These are phyloP conservation scores for Cyclopterus lumpus DNA, from an alignment of 2,797 vertebrate species.

Conservation along the genomic window DNA sequence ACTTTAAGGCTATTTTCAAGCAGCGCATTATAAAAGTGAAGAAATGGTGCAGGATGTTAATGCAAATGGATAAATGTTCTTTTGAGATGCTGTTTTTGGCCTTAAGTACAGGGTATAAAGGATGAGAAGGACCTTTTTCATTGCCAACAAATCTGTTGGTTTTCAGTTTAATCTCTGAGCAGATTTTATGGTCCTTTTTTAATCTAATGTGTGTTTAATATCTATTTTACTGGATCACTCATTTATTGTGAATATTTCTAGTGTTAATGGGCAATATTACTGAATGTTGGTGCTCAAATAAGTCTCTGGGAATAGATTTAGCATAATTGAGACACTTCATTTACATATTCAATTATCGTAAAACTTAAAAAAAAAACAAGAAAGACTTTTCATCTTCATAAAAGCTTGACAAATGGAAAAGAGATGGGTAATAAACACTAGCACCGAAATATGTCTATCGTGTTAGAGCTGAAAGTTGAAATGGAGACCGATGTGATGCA, in stretches of 20 bases:
- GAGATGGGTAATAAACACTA: not conserved
- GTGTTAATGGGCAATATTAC: not conserved
- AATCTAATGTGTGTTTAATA: conserved; percentile 11
- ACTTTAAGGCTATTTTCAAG: conserved; percentile 33
- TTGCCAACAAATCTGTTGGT: conserved; percentile 14
- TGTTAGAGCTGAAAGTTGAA: conserved; percentile 4
- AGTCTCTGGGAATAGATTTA: not conserved
- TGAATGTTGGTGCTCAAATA: not conserved
- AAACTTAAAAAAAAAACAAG: not conserved
- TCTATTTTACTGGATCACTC: not conserved
- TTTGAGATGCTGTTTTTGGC: conserved; percentile 18
- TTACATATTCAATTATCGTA: conserved; percentile 1
- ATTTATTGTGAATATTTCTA: not conserved
- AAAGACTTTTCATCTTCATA: not conserved
- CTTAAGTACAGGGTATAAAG: conserved; percentile 15
- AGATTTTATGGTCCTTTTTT: conserved; percentile 9
- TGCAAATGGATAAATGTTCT: conserved; percentile 20
- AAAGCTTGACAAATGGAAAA: not conserved
- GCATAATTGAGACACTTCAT: conserved; percentile 4
- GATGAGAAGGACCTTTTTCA: not conserved
- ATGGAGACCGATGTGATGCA: not conserved
- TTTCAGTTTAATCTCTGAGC: conserved; percentile 23
- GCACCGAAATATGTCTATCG: not conserved
- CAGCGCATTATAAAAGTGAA: conserved; percentile 21
- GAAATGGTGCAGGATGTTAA: conserved; percentile 31